Evolutionary conservation across 2,888 invertebrate genomes (phyloP).

Genomic region (Macrosoma leucophasiata): DNA sequence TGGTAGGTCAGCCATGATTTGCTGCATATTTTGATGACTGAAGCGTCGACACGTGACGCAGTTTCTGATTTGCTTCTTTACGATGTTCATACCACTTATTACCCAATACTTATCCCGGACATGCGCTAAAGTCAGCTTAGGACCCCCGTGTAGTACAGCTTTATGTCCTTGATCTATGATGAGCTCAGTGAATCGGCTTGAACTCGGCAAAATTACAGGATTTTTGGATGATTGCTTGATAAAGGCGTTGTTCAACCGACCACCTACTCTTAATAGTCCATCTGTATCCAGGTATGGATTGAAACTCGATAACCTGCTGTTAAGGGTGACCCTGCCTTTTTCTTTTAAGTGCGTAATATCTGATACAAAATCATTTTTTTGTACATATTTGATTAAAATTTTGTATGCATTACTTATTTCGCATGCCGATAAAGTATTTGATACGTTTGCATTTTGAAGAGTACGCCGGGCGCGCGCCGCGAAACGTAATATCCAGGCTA

Average conservation of each 20-base stretch:
- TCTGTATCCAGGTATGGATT: constrained; percentile 7
- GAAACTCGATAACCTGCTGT: constrained; percentile 7
- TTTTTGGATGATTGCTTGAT: constrained; percentile 6
- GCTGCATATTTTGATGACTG: constrained; percentile 7
- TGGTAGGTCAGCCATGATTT: constrained; percentile 18
- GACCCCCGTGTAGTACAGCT: constrained; percentile 9
- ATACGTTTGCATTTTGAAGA: not conserved
- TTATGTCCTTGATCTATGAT: constrained; percentile 17
- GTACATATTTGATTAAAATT: constrained; percentile 7
- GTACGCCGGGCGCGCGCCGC: constrained; percentile 1
- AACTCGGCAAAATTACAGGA: constrained; percentile 5
- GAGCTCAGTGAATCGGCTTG: constrained; percentile 10
- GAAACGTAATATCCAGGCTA: constrained; percentile 14
- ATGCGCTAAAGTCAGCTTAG: constrained; percentile 10
- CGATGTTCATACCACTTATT: constrained; percentile 11
- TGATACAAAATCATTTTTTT: constrained; percentile 2
- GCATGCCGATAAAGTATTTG: not conserved
- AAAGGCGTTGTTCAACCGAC: constrained; percentile 6
- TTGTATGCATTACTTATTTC: constrained; percentile 3
- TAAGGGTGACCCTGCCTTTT: constrained; percentile 3
- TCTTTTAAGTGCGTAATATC: constrained; percentile 3
- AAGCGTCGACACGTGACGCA: constrained; percentile 15
- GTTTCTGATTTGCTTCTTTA: constrained; percentile 9
- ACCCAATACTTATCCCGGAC: constrained; percentile 17
- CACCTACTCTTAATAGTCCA: constrained; percentile 11